These are phyloP conservation scores for Ranitomeya imitator DNA, from an alignment of 2,113 vertebrate species.

Conservation along the genomic window DNA sequence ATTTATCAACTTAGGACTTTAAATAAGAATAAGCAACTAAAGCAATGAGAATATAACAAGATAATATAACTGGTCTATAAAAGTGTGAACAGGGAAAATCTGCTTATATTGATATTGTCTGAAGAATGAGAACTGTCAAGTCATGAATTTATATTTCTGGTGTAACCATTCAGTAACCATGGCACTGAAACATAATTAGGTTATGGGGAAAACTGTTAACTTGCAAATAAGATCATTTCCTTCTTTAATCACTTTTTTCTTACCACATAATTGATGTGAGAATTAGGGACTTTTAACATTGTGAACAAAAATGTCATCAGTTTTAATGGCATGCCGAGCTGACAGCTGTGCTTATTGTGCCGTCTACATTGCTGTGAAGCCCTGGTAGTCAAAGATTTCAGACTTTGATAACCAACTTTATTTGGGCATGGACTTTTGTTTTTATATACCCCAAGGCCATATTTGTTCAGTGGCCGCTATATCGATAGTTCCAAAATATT, in stretches of 20 bases:
- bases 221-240: constrained; percentile 44
- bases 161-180: background rate
- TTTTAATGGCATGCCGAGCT: constrained; percentile 22
- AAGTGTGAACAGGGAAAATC: background rate
- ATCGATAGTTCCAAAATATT: background rate
- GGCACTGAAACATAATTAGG: constrained; percentile 37
- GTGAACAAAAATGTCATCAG: constrained; percentile 37
- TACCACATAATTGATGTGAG: constrained; percentile 50
- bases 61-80: background rate
- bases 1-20: background rate
- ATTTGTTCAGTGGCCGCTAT: background rate
- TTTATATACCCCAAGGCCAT: background rate
- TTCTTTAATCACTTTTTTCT: constrained; percentile 50
- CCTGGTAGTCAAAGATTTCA: background rate
- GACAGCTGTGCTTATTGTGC: constrained; percentile 31
- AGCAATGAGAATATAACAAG: background rate
- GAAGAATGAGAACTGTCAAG: background rate
- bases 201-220: constrained; percentile 36
- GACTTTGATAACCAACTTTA: background rate
- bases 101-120: background rate
- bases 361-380: constrained; percentile 6
- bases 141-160: background rate
- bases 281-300: constrained; percentile 45
- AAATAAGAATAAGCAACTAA: background rate
- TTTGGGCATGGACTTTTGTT: background rate